Percentiles rank a stretch among this genome's conserved stretches.
Conservation (phyloP, 2,797 vertebrate species). For the Coendou prehensilis region DNA sequence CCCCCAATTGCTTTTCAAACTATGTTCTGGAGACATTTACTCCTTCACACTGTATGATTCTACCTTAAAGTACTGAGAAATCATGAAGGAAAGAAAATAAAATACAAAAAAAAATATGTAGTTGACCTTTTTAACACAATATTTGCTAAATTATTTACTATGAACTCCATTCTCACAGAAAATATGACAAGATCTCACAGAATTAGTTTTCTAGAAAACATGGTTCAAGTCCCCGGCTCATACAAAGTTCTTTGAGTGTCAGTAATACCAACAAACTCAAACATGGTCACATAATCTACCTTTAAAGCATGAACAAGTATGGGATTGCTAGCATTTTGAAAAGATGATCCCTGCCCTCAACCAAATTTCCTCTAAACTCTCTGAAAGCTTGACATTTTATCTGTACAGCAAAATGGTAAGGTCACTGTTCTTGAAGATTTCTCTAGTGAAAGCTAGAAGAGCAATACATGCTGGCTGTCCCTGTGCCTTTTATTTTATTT, state of each 20-base stretch:
- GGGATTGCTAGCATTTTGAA: background rate
- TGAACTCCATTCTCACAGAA: background rate
- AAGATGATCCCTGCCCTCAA: background rate
- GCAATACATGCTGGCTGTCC: background rate
- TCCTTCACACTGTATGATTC: background rate
- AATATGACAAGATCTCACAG: background rate
- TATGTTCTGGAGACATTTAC: background rate
- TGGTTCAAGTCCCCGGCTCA: background rate
- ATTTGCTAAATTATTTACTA: background rate
- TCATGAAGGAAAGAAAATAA: background rate
- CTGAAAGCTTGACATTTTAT: conserved; percentile 10
- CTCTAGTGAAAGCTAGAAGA: background rate
- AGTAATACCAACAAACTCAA: background rate
- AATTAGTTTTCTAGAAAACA: background rate
- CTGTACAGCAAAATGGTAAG: conserved; percentile 48
- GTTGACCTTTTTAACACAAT: background rate
- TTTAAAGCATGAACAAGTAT: background rate
- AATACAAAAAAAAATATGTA: background rate
- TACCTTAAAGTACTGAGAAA: background rate
- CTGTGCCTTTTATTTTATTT: background rate
- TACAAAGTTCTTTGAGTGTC: background rate
- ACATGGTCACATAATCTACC: background rate
- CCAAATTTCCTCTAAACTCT: background rate
- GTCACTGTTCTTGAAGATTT: background rate
- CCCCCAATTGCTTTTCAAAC: background rate